Evolutionary conservation across 2,797 vertebrate species (phyloP).

Genomic region (Cygnus olor): DNA sequence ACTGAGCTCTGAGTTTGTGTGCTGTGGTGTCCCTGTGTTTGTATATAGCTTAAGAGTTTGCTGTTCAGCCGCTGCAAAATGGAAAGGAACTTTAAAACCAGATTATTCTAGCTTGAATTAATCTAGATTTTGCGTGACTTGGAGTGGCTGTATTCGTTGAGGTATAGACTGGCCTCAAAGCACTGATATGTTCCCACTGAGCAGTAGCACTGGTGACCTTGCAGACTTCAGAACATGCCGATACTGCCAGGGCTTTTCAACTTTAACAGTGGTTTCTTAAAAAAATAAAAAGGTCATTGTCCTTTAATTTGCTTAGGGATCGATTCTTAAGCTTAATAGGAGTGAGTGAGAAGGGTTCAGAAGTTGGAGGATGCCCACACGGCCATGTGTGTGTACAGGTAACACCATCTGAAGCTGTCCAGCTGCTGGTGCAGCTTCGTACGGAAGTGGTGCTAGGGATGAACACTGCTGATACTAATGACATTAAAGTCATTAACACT

Average conservation of each 20-base stretch:
- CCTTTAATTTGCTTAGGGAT: background rate
- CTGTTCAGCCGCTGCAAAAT: background rate
- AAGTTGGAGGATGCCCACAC: background rate
- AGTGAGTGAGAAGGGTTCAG: background rate
- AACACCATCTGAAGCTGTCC: background rate
- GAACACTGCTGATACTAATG: background rate
- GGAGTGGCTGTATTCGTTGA: accelerated
- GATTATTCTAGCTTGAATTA: background rate
- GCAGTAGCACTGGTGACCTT: background rate
- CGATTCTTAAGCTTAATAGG: background rate
- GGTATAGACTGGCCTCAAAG: background rate
- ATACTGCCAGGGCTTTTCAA: background rate
- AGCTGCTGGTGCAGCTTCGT: background rate
- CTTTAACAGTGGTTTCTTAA: background rate
- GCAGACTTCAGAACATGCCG: background rate
- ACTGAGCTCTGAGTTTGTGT: background rate
- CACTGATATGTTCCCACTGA: background rate
- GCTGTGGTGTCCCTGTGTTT: background rate
- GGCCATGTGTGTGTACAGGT: background rate
- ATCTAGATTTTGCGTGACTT: background rate
- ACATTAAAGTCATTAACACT: background rate
- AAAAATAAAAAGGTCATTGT: background rate
- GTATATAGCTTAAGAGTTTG: background rate
- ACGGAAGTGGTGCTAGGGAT: background rate
- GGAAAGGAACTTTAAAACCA: background rate